Evolutionary conservation across 2,888 invertebrate genomes (phyloP).

Genomic region (Meganola albula): DNA sequence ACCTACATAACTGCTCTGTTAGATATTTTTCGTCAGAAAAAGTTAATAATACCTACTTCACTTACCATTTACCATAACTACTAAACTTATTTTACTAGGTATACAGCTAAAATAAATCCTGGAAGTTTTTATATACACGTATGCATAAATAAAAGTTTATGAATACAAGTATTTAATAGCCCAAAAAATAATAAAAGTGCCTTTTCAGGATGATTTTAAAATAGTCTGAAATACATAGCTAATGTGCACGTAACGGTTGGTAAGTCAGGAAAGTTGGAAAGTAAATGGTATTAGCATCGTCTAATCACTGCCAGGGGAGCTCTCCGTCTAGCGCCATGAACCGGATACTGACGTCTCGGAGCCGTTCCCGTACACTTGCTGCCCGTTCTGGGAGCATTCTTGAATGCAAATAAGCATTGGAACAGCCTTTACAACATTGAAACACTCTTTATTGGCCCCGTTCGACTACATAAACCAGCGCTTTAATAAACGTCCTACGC

Average conservation of each 20-base stretch:
- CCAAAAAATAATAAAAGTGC: constrained; percentile 35
- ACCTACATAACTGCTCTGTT: no score
- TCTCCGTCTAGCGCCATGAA: constrained; percentile 53
- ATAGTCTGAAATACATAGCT: constrained; percentile 63
- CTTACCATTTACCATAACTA: no score
- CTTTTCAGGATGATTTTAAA: constrained; percentile 60
- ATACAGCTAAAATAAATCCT: constrained; percentile 2
- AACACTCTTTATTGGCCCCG: constrained; percentile 69
- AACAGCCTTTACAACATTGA: constrained; percentile 70
- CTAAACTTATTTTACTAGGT: no score
- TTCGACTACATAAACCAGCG: constrained; percentile 58
- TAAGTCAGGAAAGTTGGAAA: constrained; percentile 71
- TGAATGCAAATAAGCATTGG: constrained; percentile 76
- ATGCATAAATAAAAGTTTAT: constrained; percentile 25
- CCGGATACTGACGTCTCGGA: constrained; percentile 44
- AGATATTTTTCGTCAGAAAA: no score
- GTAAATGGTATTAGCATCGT: constrained; percentile 76
- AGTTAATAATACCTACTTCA: no score
- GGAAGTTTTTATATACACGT: constrained; percentile 5
- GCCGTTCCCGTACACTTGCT: constrained; percentile 63
- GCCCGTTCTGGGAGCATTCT: constrained; percentile 64
- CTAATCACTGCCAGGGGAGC: constrained; percentile 75
- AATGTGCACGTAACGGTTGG: constrained; percentile 66
- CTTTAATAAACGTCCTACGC: constrained; percentile 48
- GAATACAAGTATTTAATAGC: constrained; percentile 24